Percentiles rank a stretch among this genome's conserved stretches.
phyloP scores from a whole-genome alignment of 1,140 invertebrate genomes.

The Nasonia longicornis region DNA sequence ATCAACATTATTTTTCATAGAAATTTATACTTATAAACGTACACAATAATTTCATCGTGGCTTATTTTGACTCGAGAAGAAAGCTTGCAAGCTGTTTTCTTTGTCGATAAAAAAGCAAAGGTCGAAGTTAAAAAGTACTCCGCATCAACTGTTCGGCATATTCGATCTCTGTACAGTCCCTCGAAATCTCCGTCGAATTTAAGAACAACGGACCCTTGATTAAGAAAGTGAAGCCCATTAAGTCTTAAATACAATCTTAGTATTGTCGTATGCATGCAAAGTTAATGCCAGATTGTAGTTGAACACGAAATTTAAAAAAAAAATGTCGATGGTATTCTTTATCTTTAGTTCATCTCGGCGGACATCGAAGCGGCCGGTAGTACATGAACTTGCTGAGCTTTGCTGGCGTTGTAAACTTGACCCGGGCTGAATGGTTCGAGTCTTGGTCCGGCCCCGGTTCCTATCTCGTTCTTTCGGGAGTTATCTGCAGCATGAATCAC shows the following conservation, averaged over 20 bases:
- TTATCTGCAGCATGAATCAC: slow-evolving; percentile 44
- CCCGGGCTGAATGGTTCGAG: slow-evolving; percentile 87
- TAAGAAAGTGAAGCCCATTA: slow-evolving; percentile 18
- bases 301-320: slow-evolving; percentile 17
- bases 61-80: not conserved
- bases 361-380: slow-evolving; percentile 68
- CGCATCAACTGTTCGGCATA: not conserved
- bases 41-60: slow-evolving; percentile 8
- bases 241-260: slow-evolving; percentile 2
- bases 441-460: slow-evolving; percentile 70
- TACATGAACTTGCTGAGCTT: slow-evolving; percentile 89
- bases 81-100: too few relatives aligned
- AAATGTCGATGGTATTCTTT: slow-evolving; percentile 8
- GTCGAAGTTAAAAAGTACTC: not conserved
- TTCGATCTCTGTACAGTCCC: not conserved
- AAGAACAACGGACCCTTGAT: not conserved
- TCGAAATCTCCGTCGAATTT: not conserved
- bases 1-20: not conserved
- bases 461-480: slow-evolving; percentile 61
- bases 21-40: not conserved
- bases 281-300: slow-evolving; percentile 7
- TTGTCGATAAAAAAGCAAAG: too few relatives aligned
- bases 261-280: slow-evolving; percentile 15
- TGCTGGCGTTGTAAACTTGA: slow-evolving; percentile 90
- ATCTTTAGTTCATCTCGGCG: slow-evolving; percentile 31